These are phyloP conservation scores for Coendou prehensilis DNA, from an alignment of 2,797 vertebrate species.

Conservation along the genomic window DNA sequence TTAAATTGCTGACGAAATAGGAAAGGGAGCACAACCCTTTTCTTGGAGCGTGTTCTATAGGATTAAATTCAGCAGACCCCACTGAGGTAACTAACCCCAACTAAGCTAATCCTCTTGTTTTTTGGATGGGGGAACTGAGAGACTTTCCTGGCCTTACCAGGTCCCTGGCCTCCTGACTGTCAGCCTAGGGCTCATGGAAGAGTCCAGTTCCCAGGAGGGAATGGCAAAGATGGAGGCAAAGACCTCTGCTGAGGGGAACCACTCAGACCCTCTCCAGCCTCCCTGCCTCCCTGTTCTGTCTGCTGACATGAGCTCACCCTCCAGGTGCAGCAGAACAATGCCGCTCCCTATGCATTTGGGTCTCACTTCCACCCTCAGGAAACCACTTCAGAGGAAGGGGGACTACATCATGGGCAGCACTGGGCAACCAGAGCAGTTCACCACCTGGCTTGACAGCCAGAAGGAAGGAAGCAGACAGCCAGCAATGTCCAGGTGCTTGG, in stretches of 20 bases:
- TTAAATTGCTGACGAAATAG: neutral
- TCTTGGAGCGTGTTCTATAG: neutral
- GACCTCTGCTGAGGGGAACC: neutral
- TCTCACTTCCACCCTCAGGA: constrained; percentile 72
- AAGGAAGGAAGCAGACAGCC: neutral
- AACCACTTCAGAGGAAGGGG: constrained; percentile 29
- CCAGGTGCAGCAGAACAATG: constrained; percentile 82
- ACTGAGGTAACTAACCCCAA: constrained; percentile 22
- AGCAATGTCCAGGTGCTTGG: neutral
- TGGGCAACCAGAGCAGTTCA: neutral
- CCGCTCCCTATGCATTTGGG: neutral
- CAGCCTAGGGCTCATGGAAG: neutral
- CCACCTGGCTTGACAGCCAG: neutral
- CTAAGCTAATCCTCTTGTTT: constrained; percentile 18
- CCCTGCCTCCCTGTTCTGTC: neutral
- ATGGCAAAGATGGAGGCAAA: neutral
- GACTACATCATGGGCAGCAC: neutral
- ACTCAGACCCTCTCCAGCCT: neutral
- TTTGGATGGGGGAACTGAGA: constrained; percentile 63
- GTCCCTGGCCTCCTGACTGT: neutral
- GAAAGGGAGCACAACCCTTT: neutral
- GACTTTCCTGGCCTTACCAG: constrained; percentile 55
- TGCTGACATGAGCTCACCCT: constrained; percentile 71
- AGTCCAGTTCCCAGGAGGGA: neutral
- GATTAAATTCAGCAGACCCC: neutral